These are phyloP conservation scores for Styela plicata DNA, from an alignment of 23 tunicate species.

Conservation along the genomic window DNA sequence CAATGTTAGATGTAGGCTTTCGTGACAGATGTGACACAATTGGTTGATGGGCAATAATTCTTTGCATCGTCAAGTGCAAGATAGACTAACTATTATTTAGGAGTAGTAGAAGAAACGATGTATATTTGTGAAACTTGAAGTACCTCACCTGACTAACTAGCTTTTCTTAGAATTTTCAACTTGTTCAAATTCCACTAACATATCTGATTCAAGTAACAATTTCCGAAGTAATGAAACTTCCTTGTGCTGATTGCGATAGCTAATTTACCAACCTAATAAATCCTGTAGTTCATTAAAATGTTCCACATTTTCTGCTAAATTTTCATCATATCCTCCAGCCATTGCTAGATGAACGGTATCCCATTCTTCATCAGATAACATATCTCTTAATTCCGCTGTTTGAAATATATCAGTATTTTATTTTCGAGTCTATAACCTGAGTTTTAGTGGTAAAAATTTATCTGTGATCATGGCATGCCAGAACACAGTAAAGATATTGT, in stretches of 20 bases:
- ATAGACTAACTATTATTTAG: too few species aligned
- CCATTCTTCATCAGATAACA: constrained; percentile 53
- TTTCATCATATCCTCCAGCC: constrained; percentile 95
- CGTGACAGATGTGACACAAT: too few species aligned
- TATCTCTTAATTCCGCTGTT: constrained; percentile 46
- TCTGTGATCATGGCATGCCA: too few species aligned
- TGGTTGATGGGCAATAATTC: too few species aligned
- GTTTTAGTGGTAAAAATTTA: neutral
- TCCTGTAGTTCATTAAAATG: constrained; percentile 67
- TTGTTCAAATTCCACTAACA: neutral
- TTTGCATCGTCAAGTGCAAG: too few species aligned
- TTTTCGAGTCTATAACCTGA: neutral
- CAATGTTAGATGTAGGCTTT: too few species aligned
- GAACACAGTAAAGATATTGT: too few species aligned
- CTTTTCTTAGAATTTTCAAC: neutral
- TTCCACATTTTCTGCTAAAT: constrained; percentile 63
- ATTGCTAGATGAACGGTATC: constrained; percentile 58
- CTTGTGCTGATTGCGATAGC: neutral
- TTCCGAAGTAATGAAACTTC: too few species aligned
- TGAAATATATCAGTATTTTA: neutral
- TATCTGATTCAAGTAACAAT: too few species aligned
- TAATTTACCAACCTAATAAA: constrained; percentile 35
- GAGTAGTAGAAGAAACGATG: too few species aligned
- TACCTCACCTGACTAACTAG: too few species aligned
- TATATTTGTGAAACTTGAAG: too few species aligned